These are phyloP conservation scores for Coecobrya sp. DNA, from an alignment of 2,888 invertebrate genomes.

Conservation along the genomic window DNA sequence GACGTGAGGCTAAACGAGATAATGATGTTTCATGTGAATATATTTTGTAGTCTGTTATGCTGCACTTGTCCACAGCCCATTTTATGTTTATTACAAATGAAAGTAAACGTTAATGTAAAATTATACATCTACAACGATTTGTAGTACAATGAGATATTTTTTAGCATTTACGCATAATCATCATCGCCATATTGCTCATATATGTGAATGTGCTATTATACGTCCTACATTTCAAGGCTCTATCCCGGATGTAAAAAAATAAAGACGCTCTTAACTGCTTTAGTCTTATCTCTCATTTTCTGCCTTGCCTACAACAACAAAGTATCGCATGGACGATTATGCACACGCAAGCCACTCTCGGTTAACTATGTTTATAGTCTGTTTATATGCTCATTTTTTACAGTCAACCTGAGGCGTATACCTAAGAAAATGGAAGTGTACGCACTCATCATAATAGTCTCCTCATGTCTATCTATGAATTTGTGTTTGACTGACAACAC, in stretches of 20 bases:
- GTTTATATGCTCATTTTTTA: slow-evolving; percentile 40
- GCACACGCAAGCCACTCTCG: slow-evolving; percentile 36
- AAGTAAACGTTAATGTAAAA: not conserved
- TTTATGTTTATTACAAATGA: slow-evolving; percentile 34
- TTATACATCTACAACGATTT: not conserved
- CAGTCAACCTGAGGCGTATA: slow-evolving; percentile 63
- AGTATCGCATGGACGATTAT: slow-evolving; percentile 68
- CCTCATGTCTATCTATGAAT: slow-evolving; percentile 5
- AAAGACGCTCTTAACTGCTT: slow-evolving; percentile 49
- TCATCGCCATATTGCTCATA: not conserved
- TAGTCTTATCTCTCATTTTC: slow-evolving; percentile 46
- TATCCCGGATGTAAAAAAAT: slow-evolving; percentile 79
- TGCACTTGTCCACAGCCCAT: not conserved
- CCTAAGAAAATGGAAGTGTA: slow-evolving; percentile 69
- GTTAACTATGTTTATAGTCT: slow-evolving; percentile 38
- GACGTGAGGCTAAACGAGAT: not conserved
- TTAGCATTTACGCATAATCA: slow-evolving; percentile 15
- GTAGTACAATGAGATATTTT: not conserved
- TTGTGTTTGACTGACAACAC: not conserved
- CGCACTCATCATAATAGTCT: slow-evolving; percentile 24
- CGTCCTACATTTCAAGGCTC: slow-evolving; percentile 82
- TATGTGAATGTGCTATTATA: slow-evolving; percentile 13
- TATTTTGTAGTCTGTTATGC: not conserved
- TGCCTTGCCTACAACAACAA: slow-evolving; percentile 58
- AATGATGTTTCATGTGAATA: not conserved